Percentiles rank a stretch among this genome's conserved stretches.
Evolutionary conservation across 2,888 invertebrate species (phyloP).

Genomic region (Carterocephalus palaemon): DNA sequence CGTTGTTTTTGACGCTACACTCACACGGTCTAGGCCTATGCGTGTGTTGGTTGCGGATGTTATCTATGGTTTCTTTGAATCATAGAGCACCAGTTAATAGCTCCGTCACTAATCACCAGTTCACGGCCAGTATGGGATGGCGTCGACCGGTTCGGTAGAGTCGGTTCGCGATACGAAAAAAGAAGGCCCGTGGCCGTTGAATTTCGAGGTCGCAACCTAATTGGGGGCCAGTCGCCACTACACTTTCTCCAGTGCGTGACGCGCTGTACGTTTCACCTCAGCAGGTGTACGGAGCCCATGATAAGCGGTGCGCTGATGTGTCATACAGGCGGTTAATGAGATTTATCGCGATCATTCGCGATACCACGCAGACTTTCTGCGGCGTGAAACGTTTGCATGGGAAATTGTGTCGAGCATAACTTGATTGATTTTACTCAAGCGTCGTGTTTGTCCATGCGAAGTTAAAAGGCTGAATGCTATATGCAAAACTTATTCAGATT

Average conservation of each 20-base stretch:
- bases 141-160: slow-evolving; percentile 44
- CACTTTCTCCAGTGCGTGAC: slow-evolving; percentile 76
- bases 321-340: slow-evolving; percentile 22
- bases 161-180: slow-evolving; percentile 46
- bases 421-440: too few species aligned
- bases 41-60: too few species aligned
- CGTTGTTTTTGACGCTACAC: not conserved
- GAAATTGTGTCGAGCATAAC: too few species aligned
- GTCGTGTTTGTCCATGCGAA: too few species aligned
- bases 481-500: too few species aligned
- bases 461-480: too few species aligned
- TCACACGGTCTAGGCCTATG: too few species aligned
- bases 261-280: slow-evolving; percentile 61
- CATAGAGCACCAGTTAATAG: slow-evolving; percentile 17
- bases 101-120: slow-evolving; percentile 25
- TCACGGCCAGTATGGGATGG: slow-evolving; percentile 33
- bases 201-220: slow-evolving; percentile 75
- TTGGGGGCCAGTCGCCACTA: slow-evolving; percentile 68
- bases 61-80: too few species aligned
- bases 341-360: slow-evolving; percentile 21
- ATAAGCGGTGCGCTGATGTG: slow-evolving; percentile 44
- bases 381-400: slow-evolving; percentile 15
- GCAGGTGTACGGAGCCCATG: slow-evolving; percentile 42
- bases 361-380: slow-evolving; percentile 11
- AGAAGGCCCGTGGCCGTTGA: slow-evolving; percentile 58